Percentiles rank a stretch among this genome's conserved stretches.
Evolutionary conservation across 1,140 invertebrate genomes (phyloP).

Genomic region (Leptinotarsa undecemlineata): DNA sequence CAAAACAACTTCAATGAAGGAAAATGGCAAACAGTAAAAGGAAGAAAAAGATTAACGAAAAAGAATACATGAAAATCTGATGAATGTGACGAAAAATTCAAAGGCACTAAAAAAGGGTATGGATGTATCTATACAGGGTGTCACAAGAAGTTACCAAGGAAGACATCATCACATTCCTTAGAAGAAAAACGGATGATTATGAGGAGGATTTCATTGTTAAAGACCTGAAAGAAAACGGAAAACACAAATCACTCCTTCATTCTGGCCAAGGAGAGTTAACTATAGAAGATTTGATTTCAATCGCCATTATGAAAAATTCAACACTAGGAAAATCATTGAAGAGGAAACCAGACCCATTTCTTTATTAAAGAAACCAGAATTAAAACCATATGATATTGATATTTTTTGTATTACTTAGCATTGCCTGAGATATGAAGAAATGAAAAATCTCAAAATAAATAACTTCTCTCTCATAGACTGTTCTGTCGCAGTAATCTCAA

Average conservation of each 20-base stretch:
- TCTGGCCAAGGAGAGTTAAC: too few relatives aligned
- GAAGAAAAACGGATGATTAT: background rate
- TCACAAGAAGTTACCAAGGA: background rate
- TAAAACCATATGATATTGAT: background rate
- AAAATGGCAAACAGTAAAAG: constrained; percentile 9
- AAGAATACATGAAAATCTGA: background rate
- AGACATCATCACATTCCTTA: background rate
- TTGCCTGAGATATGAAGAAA: constrained; percentile 4
- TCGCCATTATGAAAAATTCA: background rate
- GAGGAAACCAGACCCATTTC: background rate
- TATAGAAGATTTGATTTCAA: too few relatives aligned
- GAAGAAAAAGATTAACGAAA: background rate
- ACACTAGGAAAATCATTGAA: constrained; percentile 1
- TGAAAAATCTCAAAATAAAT: background rate
- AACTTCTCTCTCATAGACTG: constrained; percentile 10
- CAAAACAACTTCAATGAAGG: constrained; percentile 2
- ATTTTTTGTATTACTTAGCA: constrained; percentile 6
- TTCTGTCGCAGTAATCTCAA: constrained; percentile 5
- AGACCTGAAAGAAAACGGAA: too few relatives aligned
- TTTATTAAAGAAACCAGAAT: constrained; percentile 5
- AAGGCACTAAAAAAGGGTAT: background rate
- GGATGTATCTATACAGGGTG: background rate
- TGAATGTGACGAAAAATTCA: background rate
- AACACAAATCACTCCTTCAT: too few relatives aligned
- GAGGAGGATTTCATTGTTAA: too few relatives aligned